Percentiles rank a stretch among this genome's conserved stretches.
phyloP scores from a whole-genome alignment of 2,797 vertebrate species.

The Potorous gilbertii region DNA sequence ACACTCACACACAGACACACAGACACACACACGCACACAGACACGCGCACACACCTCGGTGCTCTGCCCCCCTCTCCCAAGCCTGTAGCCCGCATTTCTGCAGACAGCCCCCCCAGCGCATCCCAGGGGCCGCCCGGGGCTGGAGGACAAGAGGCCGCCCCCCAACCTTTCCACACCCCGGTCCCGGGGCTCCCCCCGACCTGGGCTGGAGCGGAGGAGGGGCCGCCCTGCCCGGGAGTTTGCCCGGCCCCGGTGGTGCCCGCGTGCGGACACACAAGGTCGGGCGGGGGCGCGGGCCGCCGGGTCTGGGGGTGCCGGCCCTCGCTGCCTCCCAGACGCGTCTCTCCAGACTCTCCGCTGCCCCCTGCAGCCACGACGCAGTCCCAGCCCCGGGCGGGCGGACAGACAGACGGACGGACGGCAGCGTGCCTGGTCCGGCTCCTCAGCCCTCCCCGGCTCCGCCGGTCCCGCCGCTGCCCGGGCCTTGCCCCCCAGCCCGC shows the following conservation, averaged over 20 bases:
- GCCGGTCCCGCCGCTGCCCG: not conserved
- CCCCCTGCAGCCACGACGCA: constrained; percentile 57
- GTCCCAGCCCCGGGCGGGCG: not conserved
- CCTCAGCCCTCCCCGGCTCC: not conserved
- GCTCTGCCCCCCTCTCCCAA: not conserved
- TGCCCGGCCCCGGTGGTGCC: not conserved
- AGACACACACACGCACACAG: no score
- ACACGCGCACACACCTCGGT: not conserved
- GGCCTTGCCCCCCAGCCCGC: no score
- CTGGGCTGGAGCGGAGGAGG: not conserved
- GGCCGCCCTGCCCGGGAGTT: not conserved
- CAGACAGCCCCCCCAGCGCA: not conserved
- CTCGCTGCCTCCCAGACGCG: not conserved
- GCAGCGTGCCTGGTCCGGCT: not conserved
- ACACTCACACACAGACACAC: no score
- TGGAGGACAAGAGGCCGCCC: not conserved
- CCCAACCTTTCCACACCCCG: not conserved
- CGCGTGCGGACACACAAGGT: not conserved
- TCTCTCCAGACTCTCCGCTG: constrained; percentile 46
- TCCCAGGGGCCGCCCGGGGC: no score
- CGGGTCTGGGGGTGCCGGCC: not conserved
- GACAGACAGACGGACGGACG: not conserved
- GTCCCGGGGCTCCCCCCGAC: not conserved
- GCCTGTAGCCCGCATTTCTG: not conserved
- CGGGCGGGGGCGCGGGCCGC: not conserved